A percentile compares a stretch with the other conserved stretches of the same genome.
These are phyloP conservation scores for Leptothorax acervorum DNA, from an alignment of 2,888 invertebrate genomes.

Conservation along the genomic window DNA sequence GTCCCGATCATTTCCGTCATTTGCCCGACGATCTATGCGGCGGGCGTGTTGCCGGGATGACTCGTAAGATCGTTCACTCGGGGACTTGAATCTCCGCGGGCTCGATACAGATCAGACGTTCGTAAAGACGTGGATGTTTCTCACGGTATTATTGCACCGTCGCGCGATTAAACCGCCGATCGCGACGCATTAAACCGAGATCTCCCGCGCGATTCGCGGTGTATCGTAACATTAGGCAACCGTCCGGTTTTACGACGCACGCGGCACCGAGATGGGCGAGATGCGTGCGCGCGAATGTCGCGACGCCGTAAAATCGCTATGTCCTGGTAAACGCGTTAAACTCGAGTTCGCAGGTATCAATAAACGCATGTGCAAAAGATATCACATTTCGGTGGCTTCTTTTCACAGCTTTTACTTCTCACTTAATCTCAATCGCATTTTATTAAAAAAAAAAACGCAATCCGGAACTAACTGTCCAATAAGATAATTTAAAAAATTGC, in stretches of 20 bases:
- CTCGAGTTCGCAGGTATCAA: neutral
- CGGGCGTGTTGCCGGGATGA: slow-evolving; percentile 23
- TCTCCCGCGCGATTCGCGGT: slow-evolving; percentile 34
- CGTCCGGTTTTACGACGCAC: slow-evolving; percentile 27
- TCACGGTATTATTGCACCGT: slow-evolving; percentile 61
- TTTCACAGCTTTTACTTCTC: neutral
- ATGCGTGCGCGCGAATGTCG: neutral
- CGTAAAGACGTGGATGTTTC: slow-evolving; percentile 55
- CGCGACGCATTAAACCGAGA: slow-evolving; percentile 51
- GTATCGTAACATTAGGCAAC: slow-evolving; percentile 32
- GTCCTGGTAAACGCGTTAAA: neutral
- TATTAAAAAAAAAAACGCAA: neutral
- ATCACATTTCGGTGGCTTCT: neutral
- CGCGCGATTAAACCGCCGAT: slow-evolving; percentile 55
- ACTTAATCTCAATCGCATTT: neutral
- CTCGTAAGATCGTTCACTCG: slow-evolving; percentile 15
- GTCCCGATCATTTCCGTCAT: slow-evolving; percentile 42
- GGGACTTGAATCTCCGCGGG: neutral
- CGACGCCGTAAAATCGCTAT: neutral
- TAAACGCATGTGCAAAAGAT: neutral
- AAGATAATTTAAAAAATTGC: too few relatives aligned
- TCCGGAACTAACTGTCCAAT: neutral
- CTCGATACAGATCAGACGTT: slow-evolving; percentile 51
- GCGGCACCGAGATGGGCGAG: neutral
- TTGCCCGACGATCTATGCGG: slow-evolving; percentile 28